A percentile compares a stretch with the other conserved stretches of the same genome.
phyloP scores from a whole-genome alignment of 2,113 vertebrate genomes.

The Gymnobelideus leadbeateri region DNA sequence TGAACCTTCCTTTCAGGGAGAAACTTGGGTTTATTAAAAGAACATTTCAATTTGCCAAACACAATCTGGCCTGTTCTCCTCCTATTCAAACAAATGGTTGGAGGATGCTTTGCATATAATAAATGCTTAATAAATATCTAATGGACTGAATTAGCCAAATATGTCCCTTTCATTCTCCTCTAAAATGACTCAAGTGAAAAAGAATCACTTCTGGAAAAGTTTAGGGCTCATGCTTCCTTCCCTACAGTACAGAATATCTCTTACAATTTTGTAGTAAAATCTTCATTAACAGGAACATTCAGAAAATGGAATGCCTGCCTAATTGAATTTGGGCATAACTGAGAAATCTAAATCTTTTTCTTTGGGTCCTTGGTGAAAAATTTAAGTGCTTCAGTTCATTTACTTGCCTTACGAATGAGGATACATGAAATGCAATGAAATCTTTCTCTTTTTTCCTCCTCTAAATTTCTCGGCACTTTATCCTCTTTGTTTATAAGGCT shows the following conservation, averaged over 20 bases:
- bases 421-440: neutral
- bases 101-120: neutral
- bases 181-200: neutral
- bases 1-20: neutral
- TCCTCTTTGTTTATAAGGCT: neutral
- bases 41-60: neutral
- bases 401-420: neutral
- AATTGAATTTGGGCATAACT: slow-evolving; percentile 37
- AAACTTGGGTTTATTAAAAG: neutral
- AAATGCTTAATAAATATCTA: neutral
- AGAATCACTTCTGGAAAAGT: neutral
- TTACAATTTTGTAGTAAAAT: neutral
- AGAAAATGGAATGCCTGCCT: slow-evolving; percentile 7
- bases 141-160: neutral
- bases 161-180: neutral
- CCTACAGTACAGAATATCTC: neutral
- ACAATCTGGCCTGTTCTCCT: neutral
- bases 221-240: neutral
- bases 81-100: neutral
- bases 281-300: neutral
- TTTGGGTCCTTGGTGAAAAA: slow-evolving; percentile 13
- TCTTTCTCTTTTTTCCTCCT: slow-evolving; percentile 5
- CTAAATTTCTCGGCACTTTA: neutral
- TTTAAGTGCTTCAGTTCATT: slow-evolving; percentile 13
- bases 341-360: slow-evolving; percentile 16